Evolutionary conservation across 2,113 vertebrate genomes (phyloP), one percentile per base, ranked within the genome.

Genomic region (Rhinogobius similis): DNA sequence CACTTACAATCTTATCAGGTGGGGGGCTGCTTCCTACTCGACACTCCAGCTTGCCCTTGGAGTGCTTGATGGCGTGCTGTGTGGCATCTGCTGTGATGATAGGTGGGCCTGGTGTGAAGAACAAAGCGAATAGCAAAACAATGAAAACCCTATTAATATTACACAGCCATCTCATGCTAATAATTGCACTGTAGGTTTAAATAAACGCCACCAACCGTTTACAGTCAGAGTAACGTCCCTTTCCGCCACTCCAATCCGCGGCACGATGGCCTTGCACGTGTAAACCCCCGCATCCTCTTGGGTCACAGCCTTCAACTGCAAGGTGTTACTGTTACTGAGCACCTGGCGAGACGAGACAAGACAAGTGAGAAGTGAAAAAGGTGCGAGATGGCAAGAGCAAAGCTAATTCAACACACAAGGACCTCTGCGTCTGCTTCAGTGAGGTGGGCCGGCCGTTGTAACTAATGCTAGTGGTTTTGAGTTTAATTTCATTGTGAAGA

Each of bases 1-100:
- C 43, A 82, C 95, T 95, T 91, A 97, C 95, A 72, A 97, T 95
- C n/a, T 94, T 92, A 63, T 96, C 95, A 12, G 96, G 95, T 0
- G 90, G 88, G 0, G 96, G 96, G 26, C 93, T 94, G 77, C 94
- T 95, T 43, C 88, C 94, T 85, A 97, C 94, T 21, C 94, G 78
- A 75, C 96, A 97, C 86, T 95, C 94, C 55, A 97, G 90, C 74
- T 94, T 94, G 73, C 95, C 94, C 53, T 95, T 94, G 68, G 93
- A 93, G 73, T 94, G 94, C 77, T 95, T 93, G 68, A 93, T 86
- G n/a, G 94, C 94, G 0, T 94, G 94, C 50, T 94, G 93, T 1
- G 92, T 93, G 50, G 88, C 82, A 0, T 94, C 94, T 13, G 92
- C 93, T 2, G 90, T 94, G 88, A 97, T 95, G 76, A 95, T 89